Conservation (phyloP, 2,797 vertebrate genomes). For the Ptychadena robeensis region DNA sequence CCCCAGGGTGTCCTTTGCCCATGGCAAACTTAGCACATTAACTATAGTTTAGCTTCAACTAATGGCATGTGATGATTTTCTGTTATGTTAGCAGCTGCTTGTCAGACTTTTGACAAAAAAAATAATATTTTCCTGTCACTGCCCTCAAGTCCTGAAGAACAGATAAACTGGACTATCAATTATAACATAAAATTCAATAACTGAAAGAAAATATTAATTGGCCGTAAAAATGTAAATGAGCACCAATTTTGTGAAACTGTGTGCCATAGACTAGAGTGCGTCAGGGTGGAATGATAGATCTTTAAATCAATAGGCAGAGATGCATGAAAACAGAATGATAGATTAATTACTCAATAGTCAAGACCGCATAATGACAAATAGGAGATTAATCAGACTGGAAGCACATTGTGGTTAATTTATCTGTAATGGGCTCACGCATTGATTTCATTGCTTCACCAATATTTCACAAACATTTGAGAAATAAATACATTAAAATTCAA, state of each 20-base stretch:
- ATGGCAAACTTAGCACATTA: too few species aligned
- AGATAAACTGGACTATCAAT: conserved; percentile 12
- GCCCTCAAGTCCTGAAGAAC: neutral
- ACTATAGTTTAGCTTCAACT: too few species aligned
- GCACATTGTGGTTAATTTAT: conserved; percentile 52
- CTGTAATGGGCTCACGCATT: conserved; percentile 31
- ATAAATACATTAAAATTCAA: conserved; percentile 3
- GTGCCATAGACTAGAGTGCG: conserved; percentile 30
- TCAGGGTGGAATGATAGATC: conserved; percentile 47
- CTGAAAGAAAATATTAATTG: conserved; percentile 51
- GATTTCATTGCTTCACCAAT: conserved; percentile 35
- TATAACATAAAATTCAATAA: conserved; percentile 44
- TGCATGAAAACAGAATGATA: conserved; percentile 55
- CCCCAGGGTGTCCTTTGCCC: too few species aligned
- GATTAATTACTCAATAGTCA: conserved; percentile 54
- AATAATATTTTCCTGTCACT: neutral
- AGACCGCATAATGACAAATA: conserved; percentile 45
- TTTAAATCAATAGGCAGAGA: conserved; percentile 52
- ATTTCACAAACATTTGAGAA: conserved; percentile 10
- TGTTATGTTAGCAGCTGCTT: too few species aligned
- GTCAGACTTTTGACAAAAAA: neutral
- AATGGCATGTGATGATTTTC: neutral
- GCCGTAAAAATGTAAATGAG: conserved; percentile 43
- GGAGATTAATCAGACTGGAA: conserved; percentile 45
- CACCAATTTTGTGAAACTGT: conserved; percentile 20